Percentiles rank a stretch among this genome's conserved stretches.
Conservation (phyloP, 35 echinoderm and acorn worm genomes). For the Strongylocentrotus purpuratus region DNA sequence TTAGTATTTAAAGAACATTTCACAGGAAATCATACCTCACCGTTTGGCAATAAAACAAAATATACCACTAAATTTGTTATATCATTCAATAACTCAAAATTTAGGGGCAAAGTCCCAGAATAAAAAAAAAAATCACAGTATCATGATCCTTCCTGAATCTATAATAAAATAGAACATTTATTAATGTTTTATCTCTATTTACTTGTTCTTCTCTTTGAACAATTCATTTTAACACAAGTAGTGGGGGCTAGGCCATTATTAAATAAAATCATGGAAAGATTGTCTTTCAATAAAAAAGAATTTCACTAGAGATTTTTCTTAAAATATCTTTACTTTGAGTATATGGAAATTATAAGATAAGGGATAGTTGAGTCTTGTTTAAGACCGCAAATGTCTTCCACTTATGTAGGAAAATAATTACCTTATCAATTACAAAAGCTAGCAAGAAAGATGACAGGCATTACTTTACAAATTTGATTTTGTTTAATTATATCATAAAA, state of each 20-base stretch:
- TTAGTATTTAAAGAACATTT: not conserved
- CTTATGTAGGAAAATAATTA: too few species aligned
- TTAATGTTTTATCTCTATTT: not conserved
- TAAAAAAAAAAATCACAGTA: not conserved
- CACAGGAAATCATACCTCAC: too few species aligned
- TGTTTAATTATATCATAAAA: too few species aligned
- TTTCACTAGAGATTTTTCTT: not conserved
- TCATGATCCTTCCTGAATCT: not conserved
- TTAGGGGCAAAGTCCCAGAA: not conserved
- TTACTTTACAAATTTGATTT: too few species aligned
- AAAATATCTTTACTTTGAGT: not conserved
- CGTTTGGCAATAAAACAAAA: not conserved
- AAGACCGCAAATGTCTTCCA: too few species aligned
- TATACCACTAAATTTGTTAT: not conserved
- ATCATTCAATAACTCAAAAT: not conserved
- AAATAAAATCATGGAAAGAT: not conserved
- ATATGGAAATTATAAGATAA: not conserved
- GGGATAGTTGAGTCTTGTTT: too few species aligned
- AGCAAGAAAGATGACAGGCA: too few species aligned
- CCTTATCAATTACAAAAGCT: too few species aligned
- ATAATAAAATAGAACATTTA: not conserved
- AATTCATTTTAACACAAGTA: not conserved
- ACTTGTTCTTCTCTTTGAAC: not conserved
- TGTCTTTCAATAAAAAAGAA: not conserved
- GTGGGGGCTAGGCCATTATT: not conserved